These are phyloP conservation scores for Rhinolophus ferrumequinum DNA, from an alignment of 2,113 vertebrate genomes.

Conservation along the genomic window DNA sequence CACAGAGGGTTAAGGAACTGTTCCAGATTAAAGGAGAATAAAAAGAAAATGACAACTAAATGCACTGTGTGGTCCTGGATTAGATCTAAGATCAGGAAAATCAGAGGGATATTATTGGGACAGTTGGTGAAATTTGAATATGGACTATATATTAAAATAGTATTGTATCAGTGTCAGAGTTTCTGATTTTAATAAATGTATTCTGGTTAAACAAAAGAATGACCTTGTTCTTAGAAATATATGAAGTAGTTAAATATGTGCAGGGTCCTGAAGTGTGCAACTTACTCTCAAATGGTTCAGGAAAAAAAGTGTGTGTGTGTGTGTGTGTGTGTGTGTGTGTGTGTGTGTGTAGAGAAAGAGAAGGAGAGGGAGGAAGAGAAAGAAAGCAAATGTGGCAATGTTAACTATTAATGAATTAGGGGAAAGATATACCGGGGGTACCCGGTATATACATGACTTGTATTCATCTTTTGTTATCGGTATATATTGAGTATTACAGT, in stretches of 20 bases:
- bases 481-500: too few relatives aligned
- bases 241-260: neutral
- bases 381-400: neutral
- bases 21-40: neutral
- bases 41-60: neutral
- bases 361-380: neutral
- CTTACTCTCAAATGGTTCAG: neutral
- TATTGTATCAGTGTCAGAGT: neutral
- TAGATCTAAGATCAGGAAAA: neutral
- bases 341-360: neutral
- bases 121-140: constrained; percentile 24
- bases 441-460: too few relatives aligned
- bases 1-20: neutral
- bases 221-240: neutral
- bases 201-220: constrained; percentile 2
- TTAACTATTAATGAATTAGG: neutral
- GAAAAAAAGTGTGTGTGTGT: neutral
- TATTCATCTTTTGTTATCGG: too few relatives aligned
- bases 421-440: neutral
- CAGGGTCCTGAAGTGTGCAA: neutral
- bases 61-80: neutral
- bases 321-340: neutral
- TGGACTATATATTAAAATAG: neutral
- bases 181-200: neutral
- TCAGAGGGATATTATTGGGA: neutral